phyloP scores from a whole-genome alignment of 2,888 invertebrate species.

The Galerucella pusilla region DNA sequence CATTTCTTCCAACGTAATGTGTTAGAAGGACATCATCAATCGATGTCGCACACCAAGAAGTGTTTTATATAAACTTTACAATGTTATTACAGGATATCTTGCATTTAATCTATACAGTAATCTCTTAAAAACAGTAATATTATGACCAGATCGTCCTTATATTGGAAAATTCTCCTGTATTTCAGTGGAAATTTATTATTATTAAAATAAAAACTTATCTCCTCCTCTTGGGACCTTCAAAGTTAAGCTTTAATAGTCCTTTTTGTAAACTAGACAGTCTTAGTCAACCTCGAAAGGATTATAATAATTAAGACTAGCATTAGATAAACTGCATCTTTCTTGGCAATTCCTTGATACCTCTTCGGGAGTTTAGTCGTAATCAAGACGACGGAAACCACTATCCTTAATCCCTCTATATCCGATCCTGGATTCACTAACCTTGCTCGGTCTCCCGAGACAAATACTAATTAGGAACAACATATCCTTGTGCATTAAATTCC shows the following conservation, averaged over 20 bases:
- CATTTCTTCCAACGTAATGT: too few relatives aligned
- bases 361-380: conserved; percentile 21
- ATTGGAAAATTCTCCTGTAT: too few relatives aligned
- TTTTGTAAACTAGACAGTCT: background rate
- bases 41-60: too few relatives aligned
- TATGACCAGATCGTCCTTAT: too few relatives aligned
- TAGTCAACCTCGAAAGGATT: background rate
- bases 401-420: conserved; percentile 20
- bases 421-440: conserved; percentile 24
- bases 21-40: too few relatives aligned
- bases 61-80: too few relatives aligned
- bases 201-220: too few relatives aligned
- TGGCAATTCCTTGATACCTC: conserved; percentile 15
- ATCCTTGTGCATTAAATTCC: background rate
- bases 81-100: too few relatives aligned
- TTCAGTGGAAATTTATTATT: too few relatives aligned
- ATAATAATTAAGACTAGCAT: conserved; percentile 5
- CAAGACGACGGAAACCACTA: conserved; percentile 17
- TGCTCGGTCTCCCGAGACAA: conserved; percentile 14
- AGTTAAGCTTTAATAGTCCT: background rate
- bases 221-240: too few relatives aligned
- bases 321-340: conserved; percentile 8
- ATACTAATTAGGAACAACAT: conserved; percentile 9
- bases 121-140: too few relatives aligned
- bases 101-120: too few relatives aligned